phyloP scores from a whole-genome alignment of 1,140 invertebrate genomes.

The Pseudoatta argentina region DNA sequence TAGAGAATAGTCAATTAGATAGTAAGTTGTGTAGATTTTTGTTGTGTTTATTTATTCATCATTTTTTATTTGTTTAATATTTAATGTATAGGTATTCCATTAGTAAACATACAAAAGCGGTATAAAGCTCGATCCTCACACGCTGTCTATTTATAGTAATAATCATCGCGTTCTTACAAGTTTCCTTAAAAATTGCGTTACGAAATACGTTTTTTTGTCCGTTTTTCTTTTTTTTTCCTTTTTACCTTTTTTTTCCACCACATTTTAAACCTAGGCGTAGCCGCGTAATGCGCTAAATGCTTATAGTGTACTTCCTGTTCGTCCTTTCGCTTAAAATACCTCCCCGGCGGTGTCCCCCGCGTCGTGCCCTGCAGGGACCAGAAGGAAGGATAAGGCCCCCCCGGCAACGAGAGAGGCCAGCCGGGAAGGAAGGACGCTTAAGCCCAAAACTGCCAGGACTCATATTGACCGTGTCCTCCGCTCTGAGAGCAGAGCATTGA shows the following conservation, averaged over 20 bases:
- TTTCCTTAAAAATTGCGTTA: slow-evolving; percentile 69
- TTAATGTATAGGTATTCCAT: slow-evolving; percentile 83
- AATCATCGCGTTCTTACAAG: slow-evolving; percentile 73
- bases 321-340: slow-evolving; percentile 42
- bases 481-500: slow-evolving; percentile 64
- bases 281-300: slow-evolving; percentile 70
- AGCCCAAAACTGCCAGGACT: slow-evolving; percentile 70
- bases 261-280: slow-evolving; percentile 70
- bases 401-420: neutral
- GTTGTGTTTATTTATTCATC: slow-evolving; percentile 67
- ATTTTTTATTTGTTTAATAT: slow-evolving; percentile 77
- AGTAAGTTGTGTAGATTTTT: slow-evolving; percentile 82
- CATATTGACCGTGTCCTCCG: slow-evolving; percentile 77
- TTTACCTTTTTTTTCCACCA: slow-evolving; percentile 14
- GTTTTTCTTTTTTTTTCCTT: slow-evolving; percentile 13
- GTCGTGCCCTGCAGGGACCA: neutral
- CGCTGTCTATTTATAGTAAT: slow-evolving; percentile 78
- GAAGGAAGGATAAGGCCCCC: slow-evolving; percentile 24
- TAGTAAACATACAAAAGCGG: slow-evolving; percentile 86
- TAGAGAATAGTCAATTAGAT: slow-evolving; percentile 83
- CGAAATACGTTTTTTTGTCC: slow-evolving; percentile 50
- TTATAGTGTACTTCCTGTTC: slow-evolving; percentile 65
- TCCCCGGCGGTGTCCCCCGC: neutral
- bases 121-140: slow-evolving; percentile 86
- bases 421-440: slow-evolving; percentile 55